These are phyloP conservation scores for Petroica traversi DNA, from an alignment of 2,113 vertebrate genomes.

Conservation along the genomic window DNA sequence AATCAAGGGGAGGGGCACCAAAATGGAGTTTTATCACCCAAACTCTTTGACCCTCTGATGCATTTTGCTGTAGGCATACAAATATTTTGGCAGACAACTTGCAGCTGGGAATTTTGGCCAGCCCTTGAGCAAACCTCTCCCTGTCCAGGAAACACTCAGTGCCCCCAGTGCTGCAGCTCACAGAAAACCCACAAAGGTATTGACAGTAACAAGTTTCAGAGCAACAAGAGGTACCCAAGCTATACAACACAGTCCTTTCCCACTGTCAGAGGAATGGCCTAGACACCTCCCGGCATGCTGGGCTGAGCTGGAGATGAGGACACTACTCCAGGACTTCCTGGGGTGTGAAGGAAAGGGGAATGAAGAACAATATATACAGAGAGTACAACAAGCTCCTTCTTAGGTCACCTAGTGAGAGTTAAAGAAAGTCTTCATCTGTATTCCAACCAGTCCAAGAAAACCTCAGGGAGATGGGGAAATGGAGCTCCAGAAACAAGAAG, in stretches of 20 bases:
- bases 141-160: not conserved
- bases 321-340: not conserved
- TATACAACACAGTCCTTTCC: not conserved
- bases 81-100: not conserved
- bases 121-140: not conserved
- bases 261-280: not conserved
- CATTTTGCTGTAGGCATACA: rapidly evolving
- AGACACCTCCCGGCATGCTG: not conserved
- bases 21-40: not conserved
- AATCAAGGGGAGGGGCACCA: not conserved
- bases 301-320: not conserved
- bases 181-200: not conserved
- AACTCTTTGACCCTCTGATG: not conserved
- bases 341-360: not conserved
- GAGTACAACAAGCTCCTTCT: not conserved
- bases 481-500: not conserved
- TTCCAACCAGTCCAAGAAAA: not conserved
- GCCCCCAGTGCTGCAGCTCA: not conserved
- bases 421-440: not conserved
- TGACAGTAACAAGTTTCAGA: not conserved
- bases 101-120: not conserved
- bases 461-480: not conserved
- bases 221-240: not conserved
- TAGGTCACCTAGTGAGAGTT: not conserved
- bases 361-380: not conserved